Evolutionary conservation across 2,113 vertebrate species (phyloP), one percentile per base, ranked within the genome.

Genomic region (Alces alces): DNA sequence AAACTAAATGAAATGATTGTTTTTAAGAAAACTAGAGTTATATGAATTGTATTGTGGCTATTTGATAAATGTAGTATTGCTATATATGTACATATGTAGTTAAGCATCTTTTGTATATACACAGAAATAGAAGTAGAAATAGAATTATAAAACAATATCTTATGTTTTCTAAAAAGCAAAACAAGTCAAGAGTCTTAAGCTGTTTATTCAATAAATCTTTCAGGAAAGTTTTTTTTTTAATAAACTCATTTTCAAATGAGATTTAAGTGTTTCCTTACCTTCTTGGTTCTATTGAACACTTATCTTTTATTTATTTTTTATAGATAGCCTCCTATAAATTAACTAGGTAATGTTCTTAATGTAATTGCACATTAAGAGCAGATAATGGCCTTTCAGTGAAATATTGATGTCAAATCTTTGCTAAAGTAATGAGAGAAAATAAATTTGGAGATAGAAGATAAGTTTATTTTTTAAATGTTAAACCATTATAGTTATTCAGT

Each of bases 291-390:
- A 92, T 45, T 84, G 92, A 89, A 93, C 96, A 79, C 36, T 91
- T 96, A 96, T 98, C 96, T 97, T 97, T 98, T 98, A 96, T 94
- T 97, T 98, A 98, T 97, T 98, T 98, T 95, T 96, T 98, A 97
- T 94, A 98, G 97, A 85, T 88, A 93, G 94, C 88, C 91, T 98
- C 97, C 98, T 97, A 78, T 95, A 98, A 98, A 98, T 98, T 98
- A 98, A 96, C 95, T 96, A 98, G 96, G 93, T 98, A 98, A 96
- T 98, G 86, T 96, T 98, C 98, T 98, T 98, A 98, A 98, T 98
- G 96, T 97, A 98, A 98, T 97, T 98, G 85, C 94, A 98, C 97
- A 98, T 98, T 97, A 97, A 98, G 95, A 98, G 93, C 96, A 98
- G 98, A 98, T 98, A 98, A 98, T 98, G 87, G 96, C 94, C 95